phyloP scores from a whole-genome alignment of 2,113 vertebrate genomes.

The Raja brachyura region DNA sequence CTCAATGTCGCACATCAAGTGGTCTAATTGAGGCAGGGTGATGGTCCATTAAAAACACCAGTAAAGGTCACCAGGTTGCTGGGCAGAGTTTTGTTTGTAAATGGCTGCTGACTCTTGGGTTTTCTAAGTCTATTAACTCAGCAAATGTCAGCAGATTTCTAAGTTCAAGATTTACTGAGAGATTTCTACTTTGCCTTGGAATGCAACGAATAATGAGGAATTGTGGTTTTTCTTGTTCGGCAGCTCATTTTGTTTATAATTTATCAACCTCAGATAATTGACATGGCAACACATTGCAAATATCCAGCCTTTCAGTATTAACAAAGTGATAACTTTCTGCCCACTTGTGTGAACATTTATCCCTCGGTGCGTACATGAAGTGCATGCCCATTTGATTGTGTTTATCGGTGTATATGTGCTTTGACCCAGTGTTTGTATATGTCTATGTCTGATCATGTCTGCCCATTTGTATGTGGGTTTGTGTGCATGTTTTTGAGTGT shows the following conservation, averaged over 20 bases:
- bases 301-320: neutral
- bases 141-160: neutral
- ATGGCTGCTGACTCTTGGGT: neutral
- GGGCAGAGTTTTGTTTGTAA: neutral
- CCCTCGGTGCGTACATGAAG: too few relatives aligned
- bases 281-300: neutral
- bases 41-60: neutral
- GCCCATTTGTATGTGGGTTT: neutral
- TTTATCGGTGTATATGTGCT: neutral
- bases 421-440: neutral
- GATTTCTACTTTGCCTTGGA: neutral
- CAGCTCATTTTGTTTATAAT: neutral
- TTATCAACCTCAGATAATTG: neutral
- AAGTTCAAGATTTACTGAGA: neutral
- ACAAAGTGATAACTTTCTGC: neutral
- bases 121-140: neutral
- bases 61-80: neutral
- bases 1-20: neutral
- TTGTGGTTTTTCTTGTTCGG: neutral
- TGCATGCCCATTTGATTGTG: too few relatives aligned
- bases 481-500: conserved; percentile 23
- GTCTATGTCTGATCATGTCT: neutral
- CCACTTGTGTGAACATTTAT: too few relatives aligned
- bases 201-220: neutral
- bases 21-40: neutral